phyloP scores from a whole-genome alignment of 1,140 invertebrate genomes.

The Cylas formicarius region DNA sequence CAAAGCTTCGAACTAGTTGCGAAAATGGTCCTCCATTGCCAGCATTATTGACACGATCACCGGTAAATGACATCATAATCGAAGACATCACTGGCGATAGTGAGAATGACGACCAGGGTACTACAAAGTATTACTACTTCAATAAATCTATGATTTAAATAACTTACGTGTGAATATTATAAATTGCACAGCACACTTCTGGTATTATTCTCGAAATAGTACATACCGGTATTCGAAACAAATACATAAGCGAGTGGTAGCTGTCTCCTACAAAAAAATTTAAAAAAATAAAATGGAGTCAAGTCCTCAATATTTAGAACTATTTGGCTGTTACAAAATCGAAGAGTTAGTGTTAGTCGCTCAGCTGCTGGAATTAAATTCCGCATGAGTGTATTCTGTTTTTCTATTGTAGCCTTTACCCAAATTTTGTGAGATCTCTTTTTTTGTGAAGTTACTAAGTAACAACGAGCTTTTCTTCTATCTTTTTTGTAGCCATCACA shows the following conservation, averaged over 20 bases:
- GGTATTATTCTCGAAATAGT: constrained; percentile 9
- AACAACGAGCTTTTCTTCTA: constrained; percentile 5
- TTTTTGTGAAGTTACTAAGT: background rate
- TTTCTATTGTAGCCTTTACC: constrained; percentile 5
- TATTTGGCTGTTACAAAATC: constrained; percentile 1
- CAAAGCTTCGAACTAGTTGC: too few relatives aligned
- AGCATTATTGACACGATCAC: too few relatives aligned
- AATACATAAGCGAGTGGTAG: constrained; percentile 10
- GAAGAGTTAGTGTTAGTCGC: constrained; percentile 3
- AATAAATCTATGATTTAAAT: background rate
- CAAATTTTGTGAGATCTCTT: constrained; percentile 1
- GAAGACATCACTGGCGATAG: too few relatives aligned
- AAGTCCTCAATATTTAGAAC: constrained; percentile 1
- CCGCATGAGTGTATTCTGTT: constrained; percentile 7
- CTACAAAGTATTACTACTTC: too few relatives aligned
- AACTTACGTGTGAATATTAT: constrained; percentile 8
- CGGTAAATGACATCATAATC: too few relatives aligned
- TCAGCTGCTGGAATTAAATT: constrained; percentile 5
- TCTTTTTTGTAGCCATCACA: constrained; percentile 1
- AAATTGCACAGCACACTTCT: constrained; percentile 6
- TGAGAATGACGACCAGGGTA: too few relatives aligned
- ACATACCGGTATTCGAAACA: constrained; percentile 8
- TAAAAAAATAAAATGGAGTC: too few relatives aligned
- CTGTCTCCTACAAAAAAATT: constrained; percentile 3
- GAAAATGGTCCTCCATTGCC: too few relatives aligned